Evolutionary conservation across 2,797 vertebrate genomes (phyloP), one percentile per base, ranked within the genome.

Genomic region (Melanotaenia pygmaea): DNA sequence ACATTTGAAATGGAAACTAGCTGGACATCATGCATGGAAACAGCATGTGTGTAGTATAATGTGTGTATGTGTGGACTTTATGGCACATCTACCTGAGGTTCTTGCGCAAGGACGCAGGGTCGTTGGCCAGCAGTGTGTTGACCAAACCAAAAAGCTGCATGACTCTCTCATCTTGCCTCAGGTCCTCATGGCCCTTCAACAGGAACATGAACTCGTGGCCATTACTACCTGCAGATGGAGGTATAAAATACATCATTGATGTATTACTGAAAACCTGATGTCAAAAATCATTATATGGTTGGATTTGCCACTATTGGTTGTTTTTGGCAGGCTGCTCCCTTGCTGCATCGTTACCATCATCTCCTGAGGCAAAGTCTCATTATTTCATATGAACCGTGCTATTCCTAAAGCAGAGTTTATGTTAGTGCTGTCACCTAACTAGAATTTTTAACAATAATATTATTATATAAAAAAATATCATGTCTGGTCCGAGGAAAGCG

Each of bases 121-220:
- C 98, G 0, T 99, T 99, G 79, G 98, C 98, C 47, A 99, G 94
- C 65, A 99, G 92, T 0, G 98, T 99, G 92, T 99, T 99, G 70
- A 99, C 98, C 70, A 99, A 91, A 43, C 98, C 98, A 4, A 99
- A 99, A 59, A 99, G 96, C 92, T 99, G 98, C 98, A 99, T 99
- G 81, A 99, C 98, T 70, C 98, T 94, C 47, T 99, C 98, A 1
- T 99, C 98, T 86, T 99, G 98, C 59, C 98, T 94, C 73, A 99
- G 95, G 86, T 99, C 98, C 73, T 99, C 98, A 0, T 99, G 98
- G 74, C 98, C 98, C 91, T 99, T 99, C 87, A 99, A 92, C 77
- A 99, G 96, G 93, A 99, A 99, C 79, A 99, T 99, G 88, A 99
- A 99, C 91, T 99, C 98, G 0, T 99, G 96, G 67, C 98, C 98